Conservation (phyloP, 2,113 vertebrate species). For the Oncorhynchus tshawytscha region DNA sequence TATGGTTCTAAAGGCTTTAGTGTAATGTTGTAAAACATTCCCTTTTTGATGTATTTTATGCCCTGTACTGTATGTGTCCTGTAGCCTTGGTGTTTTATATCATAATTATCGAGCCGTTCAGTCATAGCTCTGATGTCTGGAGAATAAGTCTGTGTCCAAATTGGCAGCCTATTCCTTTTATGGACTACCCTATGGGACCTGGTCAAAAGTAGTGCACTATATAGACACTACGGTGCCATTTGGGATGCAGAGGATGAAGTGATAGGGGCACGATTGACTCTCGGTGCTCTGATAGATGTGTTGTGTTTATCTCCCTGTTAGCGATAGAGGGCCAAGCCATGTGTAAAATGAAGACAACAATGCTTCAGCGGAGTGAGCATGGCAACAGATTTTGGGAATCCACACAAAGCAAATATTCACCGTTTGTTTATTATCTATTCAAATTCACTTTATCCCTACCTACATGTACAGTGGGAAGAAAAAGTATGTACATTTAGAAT, state of each 20-base stretch:
- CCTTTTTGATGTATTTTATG: background rate
- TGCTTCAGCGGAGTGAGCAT: no score
- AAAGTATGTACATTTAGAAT: no score
- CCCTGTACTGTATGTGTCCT: slow-evolving; percentile 9
- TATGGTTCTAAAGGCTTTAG: background rate
- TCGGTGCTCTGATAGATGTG: background rate
- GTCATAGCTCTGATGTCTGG: slow-evolving; percentile 48
- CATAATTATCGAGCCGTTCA: slow-evolving; percentile 51
- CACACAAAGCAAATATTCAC: slow-evolving; percentile 53
- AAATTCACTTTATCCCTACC: no score
- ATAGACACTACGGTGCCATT: background rate
- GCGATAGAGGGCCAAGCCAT: no score
- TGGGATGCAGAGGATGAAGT: background rate
- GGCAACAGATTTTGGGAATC: no score
- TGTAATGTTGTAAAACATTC: background rate
- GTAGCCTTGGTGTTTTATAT: slow-evolving; percentile 34
- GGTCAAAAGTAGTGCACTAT: no score
- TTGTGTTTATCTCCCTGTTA: no score
- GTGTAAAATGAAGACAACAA: no score
- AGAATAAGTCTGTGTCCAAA: slow-evolving; percentile 20
- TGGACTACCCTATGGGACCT: no score
- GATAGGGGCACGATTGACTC: slow-evolving; percentile 27
- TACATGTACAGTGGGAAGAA: no score
- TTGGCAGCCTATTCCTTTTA: no score
- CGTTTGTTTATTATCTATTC: background rate